Evolutionary conservation across 2,797 vertebrate genomes (phyloP).

Genomic region (Uromys caudimaculatus): DNA sequence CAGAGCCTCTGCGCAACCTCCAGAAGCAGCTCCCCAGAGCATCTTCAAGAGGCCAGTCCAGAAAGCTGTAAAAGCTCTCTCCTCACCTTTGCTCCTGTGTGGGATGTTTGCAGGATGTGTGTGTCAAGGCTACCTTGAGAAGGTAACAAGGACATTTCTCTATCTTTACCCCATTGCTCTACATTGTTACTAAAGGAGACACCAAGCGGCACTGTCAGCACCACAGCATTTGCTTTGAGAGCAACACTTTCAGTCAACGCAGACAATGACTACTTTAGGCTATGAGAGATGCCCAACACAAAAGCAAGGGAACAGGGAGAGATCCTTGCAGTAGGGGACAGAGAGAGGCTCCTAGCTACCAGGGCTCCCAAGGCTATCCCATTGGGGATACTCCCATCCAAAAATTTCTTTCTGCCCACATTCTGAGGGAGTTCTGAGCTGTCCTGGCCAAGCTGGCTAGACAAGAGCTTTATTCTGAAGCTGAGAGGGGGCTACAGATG

Average conservation of each 20-base stretch:
- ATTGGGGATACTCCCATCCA: neutral
- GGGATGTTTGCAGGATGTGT: neutral
- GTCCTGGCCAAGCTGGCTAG: neutral
- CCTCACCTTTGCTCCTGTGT: neutral
- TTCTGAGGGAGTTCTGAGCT: neutral
- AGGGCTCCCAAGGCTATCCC: neutral
- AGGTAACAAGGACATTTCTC: neutral
- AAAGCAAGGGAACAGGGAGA: neutral
- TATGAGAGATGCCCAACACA: neutral
- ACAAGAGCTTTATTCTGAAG: neutral
- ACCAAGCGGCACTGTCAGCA: neutral
- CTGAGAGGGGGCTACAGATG: neutral
- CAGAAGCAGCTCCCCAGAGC: neutral
- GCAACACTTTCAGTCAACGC: neutral
- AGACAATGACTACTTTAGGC: neutral
- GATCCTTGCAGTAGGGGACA: neutral
- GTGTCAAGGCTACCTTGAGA: neutral
- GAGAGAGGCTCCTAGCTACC: neutral
- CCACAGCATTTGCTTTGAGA: conserved; percentile 1
- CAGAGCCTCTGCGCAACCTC: neutral
- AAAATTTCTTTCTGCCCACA: neutral
- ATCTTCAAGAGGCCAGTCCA: conserved; percentile 13
- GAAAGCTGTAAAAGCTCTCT: neutral
- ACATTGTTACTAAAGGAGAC: neutral
- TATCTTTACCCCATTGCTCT: neutral